phyloP scores from a whole-genome alignment of 1,140 invertebrate species.

The Zaprionus vittiger region DNA sequence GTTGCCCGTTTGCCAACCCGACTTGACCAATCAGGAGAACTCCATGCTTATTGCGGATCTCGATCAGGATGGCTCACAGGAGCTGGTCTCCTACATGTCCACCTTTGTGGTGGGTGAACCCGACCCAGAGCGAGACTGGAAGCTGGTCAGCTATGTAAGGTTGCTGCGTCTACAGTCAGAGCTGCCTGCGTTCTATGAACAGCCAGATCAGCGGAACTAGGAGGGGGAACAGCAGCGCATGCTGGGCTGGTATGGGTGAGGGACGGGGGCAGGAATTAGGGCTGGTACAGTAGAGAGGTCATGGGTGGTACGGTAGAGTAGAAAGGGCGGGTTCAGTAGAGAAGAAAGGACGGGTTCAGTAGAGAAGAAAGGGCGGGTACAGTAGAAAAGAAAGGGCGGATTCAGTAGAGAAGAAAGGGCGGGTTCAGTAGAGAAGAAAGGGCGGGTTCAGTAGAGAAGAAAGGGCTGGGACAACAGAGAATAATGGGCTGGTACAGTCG shows the following conservation, averaged over 20 bases:
- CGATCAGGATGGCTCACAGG: constrained; percentile 89
- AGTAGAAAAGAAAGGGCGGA: no score
- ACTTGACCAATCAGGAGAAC: constrained; percentile 88
- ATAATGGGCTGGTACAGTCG: no score
- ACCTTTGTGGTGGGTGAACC: constrained; percentile 86
- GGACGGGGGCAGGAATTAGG: no score
- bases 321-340: neutral
- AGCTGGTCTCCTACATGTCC: constrained; percentile 90
- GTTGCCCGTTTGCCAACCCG: constrained; percentile 88
- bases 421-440: neutral
- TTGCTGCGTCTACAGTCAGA: constrained; percentile 89
- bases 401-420: neutral
- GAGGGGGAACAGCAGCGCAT: constrained; percentile 55
- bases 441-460: neutral
- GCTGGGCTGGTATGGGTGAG: neutral
- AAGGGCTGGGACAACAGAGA: no score
- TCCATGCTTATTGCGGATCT: constrained; percentile 90
- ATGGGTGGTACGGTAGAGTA: no score
- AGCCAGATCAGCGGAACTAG: constrained; percentile 64
- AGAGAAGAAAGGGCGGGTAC: neutral
- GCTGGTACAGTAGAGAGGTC: neutral
- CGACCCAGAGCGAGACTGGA: constrained; percentile 84
- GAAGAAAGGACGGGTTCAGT: neutral
- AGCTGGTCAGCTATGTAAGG: constrained; percentile 87
- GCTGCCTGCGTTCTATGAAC: constrained; percentile 87